Base-by-base conservation (phyloP, 2,888 invertebrate species). In the Gortyna flavago region DNA sequence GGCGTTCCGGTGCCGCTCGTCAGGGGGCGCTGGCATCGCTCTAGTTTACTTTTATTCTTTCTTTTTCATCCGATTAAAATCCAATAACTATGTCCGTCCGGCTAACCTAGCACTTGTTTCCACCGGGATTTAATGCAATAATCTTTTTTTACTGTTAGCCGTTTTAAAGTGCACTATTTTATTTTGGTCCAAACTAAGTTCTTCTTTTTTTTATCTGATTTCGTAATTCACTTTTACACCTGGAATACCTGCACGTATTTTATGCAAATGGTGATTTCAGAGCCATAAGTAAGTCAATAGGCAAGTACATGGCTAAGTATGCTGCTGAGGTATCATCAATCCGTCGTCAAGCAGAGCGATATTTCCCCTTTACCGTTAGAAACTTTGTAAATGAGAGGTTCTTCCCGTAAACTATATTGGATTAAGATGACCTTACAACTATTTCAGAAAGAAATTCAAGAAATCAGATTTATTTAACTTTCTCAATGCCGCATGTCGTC, bases 31-130 rank as follows among this genome's bases (percentile, higher is more conserved):
- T 29, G 67, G 41, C 66, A 48, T 73, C 32, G 67, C 41, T 75
- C 62, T 41, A 75, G 57, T 83, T 81, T 67, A 76, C 62, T 83
- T 83, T 79, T 57, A 74, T 80, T 84, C 80, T 75, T 85, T 80
- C 71, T 87, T 87, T 82, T 84, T 81, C 54, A 77, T 69, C 67
- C 75, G 79, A 80, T 87, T 85, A 77, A 78, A 83, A 87, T 80
- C 77, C 84, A 85, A 85, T 86, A 77, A 76, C 86, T 70, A 74
- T 71, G 57, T 69, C 59, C 61, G 48, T 71, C 66, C 61, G 44
- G 38, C 38, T 64, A 61, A 54, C 54, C 21, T 59, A n/a, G 44
- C 54, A n/a, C 35, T 72, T 54, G 71, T 68, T 71, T 68, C 64
- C 65, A 35, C 11, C 4, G 62, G 65, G 48, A 66, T 69, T 77